Evolutionary conservation across 2,888 invertebrate genomes (phyloP), one percentile per base, ranked within the genome.

Genomic region (Epirrhoe tristata): DNA sequence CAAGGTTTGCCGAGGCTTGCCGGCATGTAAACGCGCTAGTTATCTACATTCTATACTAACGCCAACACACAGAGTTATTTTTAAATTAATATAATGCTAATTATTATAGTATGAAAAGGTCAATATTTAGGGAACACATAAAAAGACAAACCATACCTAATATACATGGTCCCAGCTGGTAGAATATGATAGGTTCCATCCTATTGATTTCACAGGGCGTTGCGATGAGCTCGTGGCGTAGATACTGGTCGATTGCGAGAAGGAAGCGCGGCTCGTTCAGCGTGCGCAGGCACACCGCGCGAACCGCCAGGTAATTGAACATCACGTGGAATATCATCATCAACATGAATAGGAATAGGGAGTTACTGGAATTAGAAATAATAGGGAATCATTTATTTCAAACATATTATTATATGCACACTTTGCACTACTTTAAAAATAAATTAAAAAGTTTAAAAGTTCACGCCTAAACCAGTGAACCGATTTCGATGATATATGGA

Each of bases 221-320:
- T 0, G 95, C 90, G 71, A 97, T 91, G 0, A 93, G 85, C 63
- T 95, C 95, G 17, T 93, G 90, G 17, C 88, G 90, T 64, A 97
- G 90, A 84, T 96, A 98, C 58, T 95, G 92, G 72, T 96, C 94
- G 31, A 98, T 90, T 0, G 96, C 90, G 64, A 97, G 94, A 17
- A 96, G 90, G 73, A 97, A 95, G 58, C 99, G 94, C 32, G 96
- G 95, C 77, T 95, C 96, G 84, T 99, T 99, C 50, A 99, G 94
- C 0, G 96, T 96, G 74, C 95, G 95, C 83, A 99, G 94, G 74
- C 96, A 95, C 8, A 99, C 95, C 0, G 97, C 94, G 72, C 95
- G 95, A 0, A 99, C 98, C 1, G 99, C 98, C 75, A 95, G 94
- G 83, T 98, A 98, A 91, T 99, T 99, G 58, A 97, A 96, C 81